Conservation (phyloP, 2,888 invertebrate genomes). For the Lydus trimaculatus region DNA sequence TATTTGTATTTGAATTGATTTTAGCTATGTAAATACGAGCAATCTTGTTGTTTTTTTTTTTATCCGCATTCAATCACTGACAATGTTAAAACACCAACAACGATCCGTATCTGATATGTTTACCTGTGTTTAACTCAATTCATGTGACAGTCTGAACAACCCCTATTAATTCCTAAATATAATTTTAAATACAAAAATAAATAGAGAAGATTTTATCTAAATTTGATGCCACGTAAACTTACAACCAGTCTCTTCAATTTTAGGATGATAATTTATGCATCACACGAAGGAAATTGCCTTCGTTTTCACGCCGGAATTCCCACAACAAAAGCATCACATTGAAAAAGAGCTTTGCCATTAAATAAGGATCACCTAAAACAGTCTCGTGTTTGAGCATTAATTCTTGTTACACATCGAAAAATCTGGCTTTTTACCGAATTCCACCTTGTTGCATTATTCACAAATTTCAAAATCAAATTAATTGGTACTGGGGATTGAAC, state of each 20-base stretch:
- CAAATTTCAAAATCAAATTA: not conserved
- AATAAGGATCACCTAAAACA: slow-evolving; percentile 7
- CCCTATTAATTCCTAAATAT: not conserved
- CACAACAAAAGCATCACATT: slow-evolving; percentile 11
- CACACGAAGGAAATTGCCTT: slow-evolving; percentile 22
- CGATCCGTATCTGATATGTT: too few relatives aligned
- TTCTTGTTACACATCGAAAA: slow-evolving; percentile 4
- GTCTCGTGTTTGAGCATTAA: slow-evolving; percentile 1
- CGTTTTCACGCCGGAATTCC: slow-evolving; percentile 16
- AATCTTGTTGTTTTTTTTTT: too few relatives aligned
- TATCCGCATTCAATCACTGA: not conserved
- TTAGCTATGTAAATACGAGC: not conserved
- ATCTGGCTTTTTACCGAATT: not conserved
- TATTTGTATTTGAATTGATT: not conserved
- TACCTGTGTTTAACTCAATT: too few relatives aligned
- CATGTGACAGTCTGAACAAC: too few relatives aligned
- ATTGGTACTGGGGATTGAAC: not conserved
- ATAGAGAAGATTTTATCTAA: not conserved
- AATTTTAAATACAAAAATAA: not conserved
- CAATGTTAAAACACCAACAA: slow-evolving; percentile 7
- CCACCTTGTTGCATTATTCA: not conserved
- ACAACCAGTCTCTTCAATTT: not conserved
- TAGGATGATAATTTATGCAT: slow-evolving; percentile 11
- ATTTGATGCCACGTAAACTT: slow-evolving; percentile 1
- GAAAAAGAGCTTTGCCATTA: slow-evolving; percentile 8